Percentiles rank a stretch among this genome's conserved stretches.
Evolutionary conservation across 2,888 invertebrate genomes (phyloP).

Genomic region (Coleophora deauratella): DNA sequence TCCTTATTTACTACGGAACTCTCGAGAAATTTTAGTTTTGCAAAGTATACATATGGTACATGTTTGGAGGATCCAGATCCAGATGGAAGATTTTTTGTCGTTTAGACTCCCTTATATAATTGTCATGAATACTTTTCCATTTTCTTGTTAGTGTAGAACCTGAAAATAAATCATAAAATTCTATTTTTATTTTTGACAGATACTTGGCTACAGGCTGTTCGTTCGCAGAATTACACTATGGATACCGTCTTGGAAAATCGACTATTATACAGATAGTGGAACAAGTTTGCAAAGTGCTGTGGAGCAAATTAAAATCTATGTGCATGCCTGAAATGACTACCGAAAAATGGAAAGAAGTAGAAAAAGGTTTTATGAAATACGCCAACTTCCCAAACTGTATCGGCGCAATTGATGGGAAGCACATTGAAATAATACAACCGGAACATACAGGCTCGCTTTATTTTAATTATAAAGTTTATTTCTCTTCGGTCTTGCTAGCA

Average conservation of each 20-base stretch:
- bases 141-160: conserved; percentile 8
- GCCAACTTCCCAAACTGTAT: conserved; percentile 12
- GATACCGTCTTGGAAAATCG: conserved; percentile 12
- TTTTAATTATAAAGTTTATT: conserved; percentile 9
- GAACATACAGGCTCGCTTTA: conserved; percentile 7
- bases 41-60: conserved; percentile 6
- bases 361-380: conserved; percentile 9
- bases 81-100: conserved; percentile 4
- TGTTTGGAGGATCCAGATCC: conserved; percentile 7
- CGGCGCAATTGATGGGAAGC: conserved; percentile 10
- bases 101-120: conserved; percentile 3
- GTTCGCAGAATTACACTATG: conserved; percentile 11
- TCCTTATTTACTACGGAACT: conserved; percentile 5
- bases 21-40: conserved; percentile 6
- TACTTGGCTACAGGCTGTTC: conserved; percentile 11
- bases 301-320: conserved; percentile 9
- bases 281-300: conserved; percentile 11
- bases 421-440: conserved; percentile 7
- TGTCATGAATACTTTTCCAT: conserved; percentile 12
- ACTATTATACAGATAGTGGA: conserved; percentile 9
- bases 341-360: conserved; percentile 4
- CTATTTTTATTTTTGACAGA: conserved; percentile 10
- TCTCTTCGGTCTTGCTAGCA: conserved; percentile 8
- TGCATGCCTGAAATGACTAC: conserved; percentile 2
- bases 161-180: conserved; percentile 9